Percentiles rank a stretch among this genome's conserved stretches.
Evolutionary conservation across 2,797 vertebrate genomes (phyloP).

Genomic region (Ataeniobius toweri): DNA sequence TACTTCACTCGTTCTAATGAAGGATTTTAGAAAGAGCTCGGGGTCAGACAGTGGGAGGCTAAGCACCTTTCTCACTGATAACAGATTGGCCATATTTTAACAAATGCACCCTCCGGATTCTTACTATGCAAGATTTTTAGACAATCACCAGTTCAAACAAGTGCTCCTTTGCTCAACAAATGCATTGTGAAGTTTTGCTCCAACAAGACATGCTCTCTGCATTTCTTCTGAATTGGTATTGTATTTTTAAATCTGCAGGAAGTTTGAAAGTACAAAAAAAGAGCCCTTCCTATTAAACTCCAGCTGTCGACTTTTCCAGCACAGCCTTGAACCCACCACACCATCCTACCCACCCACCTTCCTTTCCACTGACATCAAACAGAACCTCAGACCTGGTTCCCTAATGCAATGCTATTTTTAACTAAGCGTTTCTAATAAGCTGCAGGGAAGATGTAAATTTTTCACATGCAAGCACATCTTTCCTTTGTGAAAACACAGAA

Average conservation of each 20-base stretch:
- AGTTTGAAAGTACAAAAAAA: constrained; percentile 55
- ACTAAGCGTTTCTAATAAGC: constrained; percentile 87
- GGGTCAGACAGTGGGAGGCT: constrained; percentile 61
- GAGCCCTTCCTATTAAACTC: constrained; percentile 73
- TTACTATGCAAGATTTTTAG: constrained; percentile 62
- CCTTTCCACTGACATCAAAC: constrained; percentile 84
- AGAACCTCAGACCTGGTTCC: constrained; percentile 79
- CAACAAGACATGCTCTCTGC: constrained; percentile 46
- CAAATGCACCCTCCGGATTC: constrained; percentile 37
- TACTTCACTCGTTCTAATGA: constrained; percentile 79
- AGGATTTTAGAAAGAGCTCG: constrained; percentile 70
- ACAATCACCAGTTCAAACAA: constrained; percentile 69
- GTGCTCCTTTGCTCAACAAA: constrained; percentile 68
- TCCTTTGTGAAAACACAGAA: constrained; percentile 86
- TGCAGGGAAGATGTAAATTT: constrained; percentile 84
- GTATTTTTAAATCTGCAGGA: constrained; percentile 65
- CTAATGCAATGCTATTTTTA: constrained; percentile 87
- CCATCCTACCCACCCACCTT: constrained; percentile 70
- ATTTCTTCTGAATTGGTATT: constrained; percentile 50
- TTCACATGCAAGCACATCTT: constrained; percentile 86
- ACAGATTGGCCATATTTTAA: constrained; percentile 69
- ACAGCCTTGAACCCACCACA: constrained; percentile 68
- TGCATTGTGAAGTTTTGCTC: constrained; percentile 47
- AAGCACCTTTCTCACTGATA: constrained; percentile 73
- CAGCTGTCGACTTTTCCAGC: constrained; percentile 72